A percentile compares a stretch with the other conserved stretches of the same genome.
Evolutionary conservation across 2,888 invertebrate genomes (phyloP).

Genomic region (Elgonia sp.): DNA sequence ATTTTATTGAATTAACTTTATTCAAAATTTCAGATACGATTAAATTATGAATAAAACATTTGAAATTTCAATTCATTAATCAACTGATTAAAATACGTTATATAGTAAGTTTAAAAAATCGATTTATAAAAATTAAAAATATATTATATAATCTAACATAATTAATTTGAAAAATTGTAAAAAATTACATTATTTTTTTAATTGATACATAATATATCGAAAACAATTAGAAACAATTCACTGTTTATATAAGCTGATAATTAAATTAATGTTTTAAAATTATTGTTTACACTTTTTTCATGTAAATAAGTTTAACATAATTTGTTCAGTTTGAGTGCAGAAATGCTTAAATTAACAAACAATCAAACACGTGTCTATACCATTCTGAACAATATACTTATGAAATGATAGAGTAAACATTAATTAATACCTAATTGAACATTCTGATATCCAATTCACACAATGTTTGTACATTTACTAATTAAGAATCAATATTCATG

Average conservation of each 20-base stretch:
- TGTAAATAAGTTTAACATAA: background rate
- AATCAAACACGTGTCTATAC: slow-evolving; percentile 36
- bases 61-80: too few species aligned
- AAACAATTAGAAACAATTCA: too few species aligned
- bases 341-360: slow-evolving; percentile 34
- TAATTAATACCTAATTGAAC: slow-evolving; percentile 43
- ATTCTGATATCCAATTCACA: slow-evolving; percentile 38
- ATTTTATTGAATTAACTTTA: too few species aligned
- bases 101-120: too few species aligned
- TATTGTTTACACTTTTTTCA: background rate
- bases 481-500: slow-evolving; percentile 56
- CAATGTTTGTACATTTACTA: slow-evolving; percentile 42
- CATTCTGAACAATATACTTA: slow-evolving; percentile 7
- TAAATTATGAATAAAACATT: too few species aligned
- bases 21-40: too few species aligned
- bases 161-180: too few species aligned
- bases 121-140: too few species aligned
- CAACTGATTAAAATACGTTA: too few species aligned
- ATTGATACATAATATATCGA: too few species aligned
- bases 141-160: too few species aligned
- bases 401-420: slow-evolving; percentile 17
- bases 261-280: slow-evolving; percentile 1
- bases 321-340: slow-evolving; percentile 9
- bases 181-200: too few species aligned
- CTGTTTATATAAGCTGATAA: background rate